Percentiles rank a stretch among this genome's conserved stretches.
Conservation (phyloP, 2,113 vertebrate species). For the Pseudopodoces humilis region DNA sequence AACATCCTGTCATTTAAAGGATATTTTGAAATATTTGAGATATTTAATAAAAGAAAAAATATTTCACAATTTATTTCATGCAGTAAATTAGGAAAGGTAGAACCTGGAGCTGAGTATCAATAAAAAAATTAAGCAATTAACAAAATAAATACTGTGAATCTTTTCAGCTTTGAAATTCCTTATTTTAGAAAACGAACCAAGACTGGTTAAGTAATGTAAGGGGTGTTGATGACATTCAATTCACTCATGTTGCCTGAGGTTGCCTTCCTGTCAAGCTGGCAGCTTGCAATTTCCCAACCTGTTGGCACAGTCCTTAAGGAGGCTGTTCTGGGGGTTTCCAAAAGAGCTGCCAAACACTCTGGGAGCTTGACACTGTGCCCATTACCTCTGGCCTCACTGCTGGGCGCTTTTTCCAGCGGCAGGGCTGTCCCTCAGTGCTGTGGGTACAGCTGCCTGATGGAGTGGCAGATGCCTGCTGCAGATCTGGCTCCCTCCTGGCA, state of each 20-base stretch:
- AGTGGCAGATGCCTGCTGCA: accelerated
- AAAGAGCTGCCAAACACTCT: neutral
- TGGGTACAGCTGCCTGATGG: neutral
- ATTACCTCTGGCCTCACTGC: neutral
- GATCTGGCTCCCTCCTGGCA: neutral
- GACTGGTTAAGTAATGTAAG: neutral
- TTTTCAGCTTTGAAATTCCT: neutral
- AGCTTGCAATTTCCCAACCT: neutral
- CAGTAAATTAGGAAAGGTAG: neutral
- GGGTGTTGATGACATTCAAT: neutral
- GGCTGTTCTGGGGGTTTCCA: neutral
- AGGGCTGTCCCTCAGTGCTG: neutral
- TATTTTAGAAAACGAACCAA: neutral
- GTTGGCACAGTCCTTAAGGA: neutral
- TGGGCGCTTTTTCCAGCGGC: neutral
- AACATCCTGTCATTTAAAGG: neutral
- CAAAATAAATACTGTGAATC: neutral
- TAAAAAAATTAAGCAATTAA: neutral
- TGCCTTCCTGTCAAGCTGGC: neutral
- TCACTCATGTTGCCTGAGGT: neutral
- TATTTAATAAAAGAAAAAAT: neutral
- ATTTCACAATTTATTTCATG: neutral
- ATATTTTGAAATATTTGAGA: neutral
- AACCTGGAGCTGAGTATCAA: neutral
- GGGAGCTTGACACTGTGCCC: neutral